These are phyloP conservation scores for Rhimphoctona megacephalus DNA, from an alignment of 2,888 invertebrate genomes.

Conservation along the genomic window DNA sequence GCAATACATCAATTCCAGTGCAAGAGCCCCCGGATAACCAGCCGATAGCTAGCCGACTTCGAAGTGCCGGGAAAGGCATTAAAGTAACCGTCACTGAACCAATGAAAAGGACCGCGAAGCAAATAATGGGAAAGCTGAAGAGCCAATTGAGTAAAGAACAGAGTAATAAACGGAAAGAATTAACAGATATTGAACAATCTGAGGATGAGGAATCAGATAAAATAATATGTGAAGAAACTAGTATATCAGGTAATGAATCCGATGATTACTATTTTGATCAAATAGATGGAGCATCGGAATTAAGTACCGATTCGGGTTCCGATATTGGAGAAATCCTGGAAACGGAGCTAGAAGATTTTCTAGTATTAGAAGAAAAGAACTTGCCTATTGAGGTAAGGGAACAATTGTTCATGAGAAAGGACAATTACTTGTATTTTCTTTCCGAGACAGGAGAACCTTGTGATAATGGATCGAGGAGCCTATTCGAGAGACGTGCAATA, in stretches of 20 bases:
- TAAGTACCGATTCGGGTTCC: not conserved
- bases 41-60: slow-evolving; percentile 7
- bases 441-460: slow-evolving; percentile 41
- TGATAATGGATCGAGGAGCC: slow-evolving; percentile 21
- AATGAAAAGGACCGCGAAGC: not conserved
- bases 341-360: not conserved
- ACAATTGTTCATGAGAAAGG: slow-evolving; percentile 42
- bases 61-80: not conserved
- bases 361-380: not conserved
- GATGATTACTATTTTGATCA: slow-evolving; percentile 21
- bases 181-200: not conserved
- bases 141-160: not conserved
- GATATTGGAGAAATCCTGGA: not conserved
- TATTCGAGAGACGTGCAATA: not conserved
- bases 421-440: slow-evolving; percentile 52
- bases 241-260: slow-evolving; percentile 13
- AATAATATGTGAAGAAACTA: not conserved
- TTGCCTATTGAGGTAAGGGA: slow-evolving; percentile 5
- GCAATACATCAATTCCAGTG: no score
- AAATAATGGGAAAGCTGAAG: not conserved
- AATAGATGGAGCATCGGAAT: not conserved
- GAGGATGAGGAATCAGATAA: not conserved
- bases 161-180: not conserved
- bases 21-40: no score
- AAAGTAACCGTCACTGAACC: not conserved